Evolutionary conservation across 2,797 vertebrate species (phyloP).

Genomic region (Lophotriccus pileatus): DNA sequence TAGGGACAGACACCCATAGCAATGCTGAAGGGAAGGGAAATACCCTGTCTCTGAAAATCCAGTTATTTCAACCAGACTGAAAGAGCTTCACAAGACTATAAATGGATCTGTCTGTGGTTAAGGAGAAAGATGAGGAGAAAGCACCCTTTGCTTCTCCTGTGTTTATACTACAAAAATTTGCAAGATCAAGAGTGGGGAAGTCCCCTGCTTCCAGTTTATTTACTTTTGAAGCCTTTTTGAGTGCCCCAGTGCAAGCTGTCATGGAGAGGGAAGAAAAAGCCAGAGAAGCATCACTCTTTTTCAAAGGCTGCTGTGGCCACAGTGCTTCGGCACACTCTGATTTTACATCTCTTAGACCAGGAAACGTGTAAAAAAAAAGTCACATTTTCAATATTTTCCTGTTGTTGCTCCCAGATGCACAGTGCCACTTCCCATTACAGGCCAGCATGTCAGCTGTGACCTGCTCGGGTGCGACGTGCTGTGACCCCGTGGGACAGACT

Average conservation of each 20-base stretch:
- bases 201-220: neutral
- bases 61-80: conserved; percentile 28
- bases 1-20: conserved; percentile 43
- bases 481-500: neutral
- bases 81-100: neutral
- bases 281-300: neutral
- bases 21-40: conserved; percentile 40
- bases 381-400: neutral
- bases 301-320: neutral
- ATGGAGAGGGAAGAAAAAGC: neutral
- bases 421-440: conserved; percentile 13
- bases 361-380: neutral
- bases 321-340: neutral
- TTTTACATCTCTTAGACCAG: neutral
- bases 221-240: neutral
- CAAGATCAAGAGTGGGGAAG: neutral
- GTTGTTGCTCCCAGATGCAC: neutral
- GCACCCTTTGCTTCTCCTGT: neutral
- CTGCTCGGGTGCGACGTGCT: accelerated
- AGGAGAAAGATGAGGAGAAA: neutral
- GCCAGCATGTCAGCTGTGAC: neutral
- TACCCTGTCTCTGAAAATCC: conserved; percentile 46
- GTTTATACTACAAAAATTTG: neutral
- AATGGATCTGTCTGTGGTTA: neutral
- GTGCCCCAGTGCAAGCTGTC: neutral